Conservation (phyloP, 2,888 invertebrate species). For the Agrotis clavis region DNA sequence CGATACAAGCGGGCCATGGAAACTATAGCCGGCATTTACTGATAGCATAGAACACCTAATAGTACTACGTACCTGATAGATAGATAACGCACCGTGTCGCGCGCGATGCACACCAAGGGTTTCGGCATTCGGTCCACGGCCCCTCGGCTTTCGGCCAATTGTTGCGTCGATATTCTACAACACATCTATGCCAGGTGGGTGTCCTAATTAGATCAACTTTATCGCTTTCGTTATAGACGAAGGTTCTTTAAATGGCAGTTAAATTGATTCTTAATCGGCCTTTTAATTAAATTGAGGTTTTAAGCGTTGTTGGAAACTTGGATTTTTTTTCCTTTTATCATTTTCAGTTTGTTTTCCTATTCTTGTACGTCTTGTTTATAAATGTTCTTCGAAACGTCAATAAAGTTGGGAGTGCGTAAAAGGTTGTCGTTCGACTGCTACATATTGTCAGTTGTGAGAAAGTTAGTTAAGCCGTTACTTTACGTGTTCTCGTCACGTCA, state of each 20-base stretch:
- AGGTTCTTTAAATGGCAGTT: conserved; percentile 13
- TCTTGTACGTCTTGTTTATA: conserved; percentile 14
- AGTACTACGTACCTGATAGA: too few species aligned
- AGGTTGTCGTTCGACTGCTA: conserved; percentile 53
- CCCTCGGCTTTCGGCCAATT: conserved; percentile 54
- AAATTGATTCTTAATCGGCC: conserved; percentile 41
- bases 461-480: conserved; percentile 63
- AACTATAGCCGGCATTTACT: conserved; percentile 73
- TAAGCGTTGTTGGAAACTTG: not conserved
- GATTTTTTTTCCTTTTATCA: not conserved
- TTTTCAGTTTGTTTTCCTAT: conserved; percentile 4
- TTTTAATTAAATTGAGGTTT: conserved; percentile 8
- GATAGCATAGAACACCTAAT: too few species aligned
- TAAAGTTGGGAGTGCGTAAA: conserved; percentile 50
- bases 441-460: conserved; percentile 58
- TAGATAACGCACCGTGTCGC: conserved; percentile 57
- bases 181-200: conserved; percentile 44
- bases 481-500: conserved; percentile 56
- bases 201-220: conserved; percentile 46
- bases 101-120: conserved; percentile 49
- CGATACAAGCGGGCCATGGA: conserved; percentile 57
- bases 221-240: conserved; percentile 23
- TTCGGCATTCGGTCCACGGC: conserved; percentile 39
- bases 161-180: conserved; percentile 45
- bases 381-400: conserved; percentile 13